These are phyloP conservation scores for Crypturellus tataupa DNA, from an alignment of 2,797 vertebrate species.

Conservation along the genomic window DNA sequence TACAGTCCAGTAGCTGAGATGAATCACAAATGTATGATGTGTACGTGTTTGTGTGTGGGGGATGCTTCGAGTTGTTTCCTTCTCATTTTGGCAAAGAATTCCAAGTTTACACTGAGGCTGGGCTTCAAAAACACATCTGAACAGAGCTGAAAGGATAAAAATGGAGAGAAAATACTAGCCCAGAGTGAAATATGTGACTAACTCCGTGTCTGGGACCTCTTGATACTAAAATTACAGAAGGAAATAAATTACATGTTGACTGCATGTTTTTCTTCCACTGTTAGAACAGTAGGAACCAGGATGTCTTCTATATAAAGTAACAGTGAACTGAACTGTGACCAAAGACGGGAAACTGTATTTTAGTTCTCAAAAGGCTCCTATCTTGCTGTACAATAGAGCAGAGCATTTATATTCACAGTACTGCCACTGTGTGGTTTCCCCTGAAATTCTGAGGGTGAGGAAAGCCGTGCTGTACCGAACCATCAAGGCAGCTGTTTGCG, in stretches of 20 bases:
- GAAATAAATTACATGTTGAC: not conserved
- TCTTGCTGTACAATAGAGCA: not conserved
- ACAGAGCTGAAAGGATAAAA: not conserved
- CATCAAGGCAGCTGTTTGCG: not conserved
- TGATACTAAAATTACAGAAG: constrained; percentile 22
- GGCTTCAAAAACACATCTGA: not conserved
- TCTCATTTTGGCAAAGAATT: constrained; percentile 28
- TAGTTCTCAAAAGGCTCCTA: not conserved
- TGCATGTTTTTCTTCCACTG: not conserved
- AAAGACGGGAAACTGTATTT: not conserved
- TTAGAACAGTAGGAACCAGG: not conserved
- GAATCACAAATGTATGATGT: constrained; percentile 1
- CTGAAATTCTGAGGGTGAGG: constrained; percentile 41
- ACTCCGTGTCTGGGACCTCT: not conserved
- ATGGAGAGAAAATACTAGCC: constrained; percentile 6
- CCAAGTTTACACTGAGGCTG: not conserved
- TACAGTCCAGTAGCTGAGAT: constrained; percentile 1
- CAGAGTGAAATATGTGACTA: not conserved
- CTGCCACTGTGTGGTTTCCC: constrained; percentile 69
- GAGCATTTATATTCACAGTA: constrained; percentile 49
- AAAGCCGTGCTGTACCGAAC: not conserved
- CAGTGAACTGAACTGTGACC: not conserved
- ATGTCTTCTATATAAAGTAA: not conserved
- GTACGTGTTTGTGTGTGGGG: not conserved
- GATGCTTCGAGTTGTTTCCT: not conserved